Conservation (phyloP, 2,888 invertebrate species). For the Diloba caeruleocephala region DNA sequence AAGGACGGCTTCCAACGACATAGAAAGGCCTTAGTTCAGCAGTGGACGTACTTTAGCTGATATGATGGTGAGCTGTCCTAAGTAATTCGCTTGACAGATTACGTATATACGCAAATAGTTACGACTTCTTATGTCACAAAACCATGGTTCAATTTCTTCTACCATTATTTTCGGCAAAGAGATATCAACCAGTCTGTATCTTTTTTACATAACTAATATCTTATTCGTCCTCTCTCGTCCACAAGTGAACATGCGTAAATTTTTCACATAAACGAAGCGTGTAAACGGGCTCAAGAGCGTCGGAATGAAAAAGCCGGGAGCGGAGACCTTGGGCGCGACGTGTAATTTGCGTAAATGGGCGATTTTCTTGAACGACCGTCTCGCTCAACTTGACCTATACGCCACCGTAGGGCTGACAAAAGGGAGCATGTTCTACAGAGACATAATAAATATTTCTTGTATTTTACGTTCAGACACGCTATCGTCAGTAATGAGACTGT, state of each 20-base stretch:
- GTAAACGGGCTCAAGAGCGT: slow-evolving; percentile 47
- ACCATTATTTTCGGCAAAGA: slow-evolving; percentile 1
- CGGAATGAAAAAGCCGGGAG: slow-evolving; percentile 40
- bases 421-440: too few species aligned
- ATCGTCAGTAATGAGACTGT: too few species aligned
- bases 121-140: too few species aligned
- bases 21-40: too few species aligned
- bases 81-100: slow-evolving; percentile 10
- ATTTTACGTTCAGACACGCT: too few species aligned
- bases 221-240: slow-evolving; percentile 13
- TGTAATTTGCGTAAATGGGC: slow-evolving; percentile 68
- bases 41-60: too few species aligned
- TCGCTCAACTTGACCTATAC: slow-evolving; percentile 78
- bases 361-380: slow-evolving; percentile 60
- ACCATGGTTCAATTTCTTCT: too few species aligned
- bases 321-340: slow-evolving; percentile 47
- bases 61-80: too few species aligned
- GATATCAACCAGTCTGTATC: slow-evolving; percentile 10
- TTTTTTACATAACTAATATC: neutral
- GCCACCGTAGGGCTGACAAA: slow-evolving; percentile 56
- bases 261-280: slow-evolving; percentile 40
- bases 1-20: too few species aligned
- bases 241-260: slow-evolving; percentile 15
- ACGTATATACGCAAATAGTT: too few species aligned
- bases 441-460: too few species aligned